Evolutionary conservation across 2,797 vertebrate species (phyloP), one percentile per base, ranked within the genome.

Genomic region (Lophotriccus pileatus): DNA sequence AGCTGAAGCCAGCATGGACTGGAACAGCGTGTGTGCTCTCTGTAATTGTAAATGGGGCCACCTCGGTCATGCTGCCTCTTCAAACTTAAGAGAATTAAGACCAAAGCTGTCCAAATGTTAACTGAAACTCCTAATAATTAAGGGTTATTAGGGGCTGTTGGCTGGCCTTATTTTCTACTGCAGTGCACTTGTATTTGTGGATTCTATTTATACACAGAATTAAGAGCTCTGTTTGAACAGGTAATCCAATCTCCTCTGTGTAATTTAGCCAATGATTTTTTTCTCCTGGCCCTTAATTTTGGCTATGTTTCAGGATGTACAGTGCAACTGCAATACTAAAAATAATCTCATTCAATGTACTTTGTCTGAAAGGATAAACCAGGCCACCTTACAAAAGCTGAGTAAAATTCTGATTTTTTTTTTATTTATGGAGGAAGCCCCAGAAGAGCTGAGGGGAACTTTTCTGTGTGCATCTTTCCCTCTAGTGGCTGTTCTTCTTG

Each of bases 51-150:
- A 91, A 77, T 19, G 80, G n/a, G 76, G 73, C 76, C 74, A 52
- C 62, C 36, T 77, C 4, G 7, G 79, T 93, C 76, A 63, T 34
- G 73, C 87, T 93, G 79, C 80, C 84, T 96, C 87, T 88, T 89
- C 87, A 93, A 70, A 94, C 74, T 82, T 95, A 91, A 94, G 94
- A 95, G 89, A 93, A 94, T 94, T 96, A 88, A 88, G 77, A 95
- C 39, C 80, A 95, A 93, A 89, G 85, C 94, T 89, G 55, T 91
- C 91, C 92, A 97, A 96, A 94, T 95, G 91, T 95, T 91, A 93
- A 91, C 93, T 92, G 94, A 95, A 93, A 72, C 79, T 78, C 70
- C 89, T 91, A 76, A 95, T 94, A 95, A 95, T 95, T 94, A 91
- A 80, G 69, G 77, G 58, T 75, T 94, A 93, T 94, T 95, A 96